Conservation (phyloP, 2,113 vertebrate species). For the Gulo gulo region DNA sequence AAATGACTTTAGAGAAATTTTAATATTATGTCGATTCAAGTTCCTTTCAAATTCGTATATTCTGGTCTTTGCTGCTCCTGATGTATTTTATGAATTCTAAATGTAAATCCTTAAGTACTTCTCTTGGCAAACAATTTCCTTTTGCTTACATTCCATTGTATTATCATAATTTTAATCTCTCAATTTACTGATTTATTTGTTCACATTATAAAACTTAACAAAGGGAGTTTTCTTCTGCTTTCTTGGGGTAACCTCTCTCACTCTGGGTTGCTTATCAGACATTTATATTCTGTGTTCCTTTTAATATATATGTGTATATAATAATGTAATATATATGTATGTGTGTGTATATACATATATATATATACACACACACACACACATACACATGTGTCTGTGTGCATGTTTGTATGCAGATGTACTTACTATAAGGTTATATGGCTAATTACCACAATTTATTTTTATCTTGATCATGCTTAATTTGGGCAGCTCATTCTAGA, state of each 20-base stretch:
- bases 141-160: background rate
- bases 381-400: background rate
- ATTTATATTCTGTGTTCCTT: background rate
- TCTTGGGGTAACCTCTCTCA: background rate
- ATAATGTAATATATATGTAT: background rate
- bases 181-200: background rate
- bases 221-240: background rate
- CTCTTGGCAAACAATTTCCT: background rate
- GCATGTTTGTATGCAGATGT: background rate
- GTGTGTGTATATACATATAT: background rate
- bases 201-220: background rate
- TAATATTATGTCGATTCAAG: background rate
- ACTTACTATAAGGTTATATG: background rate
- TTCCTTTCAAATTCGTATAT: constrained; percentile 25
- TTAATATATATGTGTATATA: no score
- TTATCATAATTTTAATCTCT: background rate
- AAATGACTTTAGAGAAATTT: constrained; percentile 44
- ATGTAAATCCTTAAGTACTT: background rate
- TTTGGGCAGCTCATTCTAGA: background rate
- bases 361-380: no score
- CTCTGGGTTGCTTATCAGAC: background rate
- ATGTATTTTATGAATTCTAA: constrained; percentile 8
- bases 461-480: background rate
- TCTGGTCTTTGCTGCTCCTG: background rate
- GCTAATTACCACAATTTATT: background rate